These are phyloP conservation scores for Phalangium opilio DNA, from an alignment of 2,888 invertebrate species.

Conservation along the genomic window DNA sequence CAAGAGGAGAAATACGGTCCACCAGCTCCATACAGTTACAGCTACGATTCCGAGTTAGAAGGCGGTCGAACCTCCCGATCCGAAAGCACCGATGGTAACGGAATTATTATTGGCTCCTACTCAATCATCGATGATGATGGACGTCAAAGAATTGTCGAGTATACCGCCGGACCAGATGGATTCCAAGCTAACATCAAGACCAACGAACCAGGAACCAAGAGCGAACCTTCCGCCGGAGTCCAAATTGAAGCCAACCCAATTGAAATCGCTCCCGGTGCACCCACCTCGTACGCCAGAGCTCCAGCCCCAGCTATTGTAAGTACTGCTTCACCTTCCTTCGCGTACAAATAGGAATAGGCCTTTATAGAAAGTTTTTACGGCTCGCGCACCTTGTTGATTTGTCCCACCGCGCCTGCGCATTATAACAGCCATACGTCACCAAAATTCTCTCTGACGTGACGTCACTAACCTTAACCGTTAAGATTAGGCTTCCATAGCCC, in stretches of 20 bases:
- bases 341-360: too few species aligned
- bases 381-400: too few species aligned
- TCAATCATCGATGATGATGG: slow-evolving; percentile 15
- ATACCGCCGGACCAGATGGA: slow-evolving; percentile 14
- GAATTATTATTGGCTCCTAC: slow-evolving; percentile 16
- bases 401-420: too few species aligned
- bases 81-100: slow-evolving; percentile 12
- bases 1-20: slow-evolving; percentile 4
- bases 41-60: slow-evolving; percentile 10
- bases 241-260: slow-evolving; percentile 6
- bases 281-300: too few species aligned
- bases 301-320: too few species aligned
- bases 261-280: slow-evolving; percentile 1
- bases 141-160: slow-evolving; percentile 13
- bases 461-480: too few species aligned
- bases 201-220: slow-evolving; percentile 15
- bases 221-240: slow-evolving; percentile 9
- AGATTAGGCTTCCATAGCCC: too few species aligned
- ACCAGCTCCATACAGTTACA: slow-evolving; percentile 14
- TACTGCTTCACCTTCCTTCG: too few species aligned
- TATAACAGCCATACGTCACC: too few species aligned
- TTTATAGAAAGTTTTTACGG: too few species aligned
- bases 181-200: slow-evolving; percentile 15
- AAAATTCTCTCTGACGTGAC: too few species aligned
- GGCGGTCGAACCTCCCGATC: slow-evolving; percentile 15